Percentiles rank a stretch among this genome's conserved stretches.
phyloP scores from a whole-genome alignment of 2,888 invertebrate genomes.

The Polydrusus pterygomalis region DNA sequence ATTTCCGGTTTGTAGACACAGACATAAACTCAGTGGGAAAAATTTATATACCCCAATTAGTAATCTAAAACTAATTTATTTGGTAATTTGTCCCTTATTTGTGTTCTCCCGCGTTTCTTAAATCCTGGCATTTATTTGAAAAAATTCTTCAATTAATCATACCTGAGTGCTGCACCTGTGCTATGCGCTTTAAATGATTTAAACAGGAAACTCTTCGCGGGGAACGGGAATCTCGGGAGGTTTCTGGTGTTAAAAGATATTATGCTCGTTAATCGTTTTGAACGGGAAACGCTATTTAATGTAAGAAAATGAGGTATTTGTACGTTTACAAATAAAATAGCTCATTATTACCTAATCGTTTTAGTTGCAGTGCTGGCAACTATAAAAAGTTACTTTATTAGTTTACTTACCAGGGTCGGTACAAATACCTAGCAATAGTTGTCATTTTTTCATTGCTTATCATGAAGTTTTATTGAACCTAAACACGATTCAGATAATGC shows the following conservation, averaged over 20 bases:
- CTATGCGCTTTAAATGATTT: constrained; percentile 21
- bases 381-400: too few species aligned
- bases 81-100: background rate
- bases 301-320: too few species aligned
- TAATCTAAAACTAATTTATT: background rate
- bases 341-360: too few species aligned
- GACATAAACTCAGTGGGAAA: too few species aligned
- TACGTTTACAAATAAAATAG: too few species aligned
- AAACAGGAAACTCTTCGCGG: background rate
- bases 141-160: constrained; percentile 33
- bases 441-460: too few species aligned
- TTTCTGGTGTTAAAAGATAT: background rate
- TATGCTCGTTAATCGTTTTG: background rate
- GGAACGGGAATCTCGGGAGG: background rate
- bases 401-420: too few species aligned
- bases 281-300: background rate
- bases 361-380: too few species aligned
- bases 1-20: too few species aligned
- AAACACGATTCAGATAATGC: too few species aligned
- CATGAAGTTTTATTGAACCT: too few species aligned
- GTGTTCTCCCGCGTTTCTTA: background rate
- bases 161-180: constrained; percentile 30
- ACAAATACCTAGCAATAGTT: too few species aligned
- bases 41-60: background rate
- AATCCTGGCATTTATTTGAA: constrained; percentile 30